Percentiles rank a stretch among this genome's conserved stretches.
Evolutionary conservation across 2,113 vertebrate species (phyloP).

Genomic region (Callopanchax toddi): DNA sequence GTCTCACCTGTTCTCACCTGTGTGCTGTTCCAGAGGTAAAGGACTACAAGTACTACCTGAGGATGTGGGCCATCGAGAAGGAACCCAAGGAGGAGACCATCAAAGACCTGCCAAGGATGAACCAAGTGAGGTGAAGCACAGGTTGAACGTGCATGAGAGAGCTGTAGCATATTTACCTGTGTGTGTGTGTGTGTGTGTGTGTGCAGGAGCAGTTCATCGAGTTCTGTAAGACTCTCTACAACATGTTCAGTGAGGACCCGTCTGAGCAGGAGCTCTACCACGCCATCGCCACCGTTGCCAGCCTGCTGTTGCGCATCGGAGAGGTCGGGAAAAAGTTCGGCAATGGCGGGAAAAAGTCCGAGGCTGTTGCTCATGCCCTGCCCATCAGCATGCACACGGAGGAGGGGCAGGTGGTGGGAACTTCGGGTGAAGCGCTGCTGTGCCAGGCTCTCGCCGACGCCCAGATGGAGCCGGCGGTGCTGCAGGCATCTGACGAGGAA

Average conservation of each 20-base stretch:
- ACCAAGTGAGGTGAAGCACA: constrained; percentile 82
- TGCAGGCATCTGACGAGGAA: constrained; percentile 80
- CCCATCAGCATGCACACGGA: neutral
- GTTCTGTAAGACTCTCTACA: constrained; percentile 97
- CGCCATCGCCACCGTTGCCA: constrained; percentile 95
- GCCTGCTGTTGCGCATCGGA: constrained; percentile 91
- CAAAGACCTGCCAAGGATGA: constrained; percentile 96
- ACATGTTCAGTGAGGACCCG: constrained; percentile 95
- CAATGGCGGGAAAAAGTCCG: constrained; percentile 75
- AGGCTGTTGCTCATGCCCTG: neutral
- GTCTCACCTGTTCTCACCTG: constrained; percentile 6
- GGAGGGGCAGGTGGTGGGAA: constrained; percentile 40
- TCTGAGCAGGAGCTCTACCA: constrained; percentile 94
- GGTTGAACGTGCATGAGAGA: neutral
- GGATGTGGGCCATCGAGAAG: constrained; percentile 94
- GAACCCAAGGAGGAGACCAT: constrained; percentile 91
- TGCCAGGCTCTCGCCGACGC: constrained; percentile 69
- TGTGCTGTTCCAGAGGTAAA: constrained; percentile 82
- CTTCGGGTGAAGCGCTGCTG: constrained; percentile 51
- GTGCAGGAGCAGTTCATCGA: constrained; percentile 97
- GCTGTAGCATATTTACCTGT: too few species aligned
- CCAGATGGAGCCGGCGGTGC: constrained; percentile 73
- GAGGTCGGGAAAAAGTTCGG: constrained; percentile 95
- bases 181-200: neutral
- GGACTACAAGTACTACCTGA: constrained; percentile 94